These are phyloP conservation scores for Kryptopterus vitreolus DNA, from an alignment of 2,797 vertebrate genomes.

Conservation along the genomic window DNA sequence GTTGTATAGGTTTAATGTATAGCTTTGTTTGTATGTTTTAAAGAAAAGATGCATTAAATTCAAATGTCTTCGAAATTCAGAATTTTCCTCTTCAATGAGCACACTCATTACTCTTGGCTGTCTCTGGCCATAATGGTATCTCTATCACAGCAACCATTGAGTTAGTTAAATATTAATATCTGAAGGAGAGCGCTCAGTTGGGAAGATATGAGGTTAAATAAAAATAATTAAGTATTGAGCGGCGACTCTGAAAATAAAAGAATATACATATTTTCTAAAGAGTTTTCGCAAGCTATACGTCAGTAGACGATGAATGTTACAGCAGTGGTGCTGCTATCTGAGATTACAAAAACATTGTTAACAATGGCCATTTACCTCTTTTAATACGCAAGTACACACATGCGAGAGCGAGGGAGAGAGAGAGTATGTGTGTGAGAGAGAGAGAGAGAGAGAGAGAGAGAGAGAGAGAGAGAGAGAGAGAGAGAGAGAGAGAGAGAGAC, in stretches of 20 bases:
- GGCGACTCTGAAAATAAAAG: slow-evolving; percentile 42
- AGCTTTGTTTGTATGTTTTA: slow-evolving; percentile 22
- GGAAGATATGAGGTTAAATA: slow-evolving; percentile 44
- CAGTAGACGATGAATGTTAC: slow-evolving; percentile 12
- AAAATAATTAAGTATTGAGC: slow-evolving; percentile 43
- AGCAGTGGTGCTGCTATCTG: slow-evolving; percentile 35
- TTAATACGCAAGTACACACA: background rate
- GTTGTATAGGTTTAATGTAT: background rate
- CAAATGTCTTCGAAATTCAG: slow-evolving; percentile 14
- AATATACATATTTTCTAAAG: slow-evolving; percentile 44
- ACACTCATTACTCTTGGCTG: slow-evolving; percentile 53
- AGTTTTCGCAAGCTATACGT: background rate
- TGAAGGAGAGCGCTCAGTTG: slow-evolving; percentile 50
- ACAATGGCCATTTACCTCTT: slow-evolving; percentile 60
- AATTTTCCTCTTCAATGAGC: slow-evolving; percentile 48
- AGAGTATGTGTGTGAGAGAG: background rate
- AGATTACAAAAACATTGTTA: slow-evolving; percentile 43
- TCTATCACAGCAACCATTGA: slow-evolving; percentile 51
- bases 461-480: slow-evolving; percentile 10
- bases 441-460: slow-evolving; percentile 5
- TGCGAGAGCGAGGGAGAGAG: background rate
- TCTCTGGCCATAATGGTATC: slow-evolving; percentile 50
- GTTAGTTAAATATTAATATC: slow-evolving; percentile 60
- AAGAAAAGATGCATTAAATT: slow-evolving; percentile 29
- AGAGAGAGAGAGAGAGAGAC: slow-evolving; percentile 17